phyloP scores from a whole-genome alignment of 2,888 invertebrate species.

The Drosophila trichaetosa region DNA sequence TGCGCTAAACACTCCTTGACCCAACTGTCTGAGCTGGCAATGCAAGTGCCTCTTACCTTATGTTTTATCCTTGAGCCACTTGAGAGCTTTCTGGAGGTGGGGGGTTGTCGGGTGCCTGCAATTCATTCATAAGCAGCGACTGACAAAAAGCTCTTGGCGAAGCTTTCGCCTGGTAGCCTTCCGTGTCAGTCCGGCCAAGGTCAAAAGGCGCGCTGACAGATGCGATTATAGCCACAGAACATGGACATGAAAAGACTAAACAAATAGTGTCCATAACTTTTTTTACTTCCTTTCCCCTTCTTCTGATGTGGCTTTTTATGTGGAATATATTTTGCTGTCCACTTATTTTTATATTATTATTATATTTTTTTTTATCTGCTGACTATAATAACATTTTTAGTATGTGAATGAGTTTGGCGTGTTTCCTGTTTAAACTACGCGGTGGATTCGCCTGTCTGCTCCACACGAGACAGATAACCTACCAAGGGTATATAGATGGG shows the following conservation, averaged over 20 bases:
- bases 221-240: constrained; percentile 14
- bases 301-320: constrained; percentile 3
- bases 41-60: constrained; percentile 32
- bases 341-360: constrained; percentile 5
- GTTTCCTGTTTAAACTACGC: constrained; percentile 19
- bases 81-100: constrained; percentile 44
- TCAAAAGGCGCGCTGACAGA: constrained; percentile 37
- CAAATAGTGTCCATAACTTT: constrained; percentile 34
- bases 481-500: neutral
- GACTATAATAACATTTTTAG: constrained; percentile 10
- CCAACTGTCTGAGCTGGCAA: constrained; percentile 16
- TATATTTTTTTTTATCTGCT: neutral
- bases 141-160: constrained; percentile 20
- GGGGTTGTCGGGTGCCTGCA: neutral
- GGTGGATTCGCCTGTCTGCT: constrained; percentile 6
- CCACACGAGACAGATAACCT: constrained; percentile 41
- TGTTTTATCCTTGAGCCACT: constrained; percentile 46
- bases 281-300: neutral
- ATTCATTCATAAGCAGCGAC: constrained; percentile 54
- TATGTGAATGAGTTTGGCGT: neutral
- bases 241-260: constrained; percentile 37
- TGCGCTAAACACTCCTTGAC: constrained; percentile 61
- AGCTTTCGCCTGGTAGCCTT: constrained; percentile 48
- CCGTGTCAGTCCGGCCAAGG: constrained; percentile 60
- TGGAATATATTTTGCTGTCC: constrained; percentile 9